Percentiles rank a stretch among this genome's conserved stretches.
Evolutionary conservation across 1,140 invertebrate species (phyloP).

Genomic region (Euschistus heros): DNA sequence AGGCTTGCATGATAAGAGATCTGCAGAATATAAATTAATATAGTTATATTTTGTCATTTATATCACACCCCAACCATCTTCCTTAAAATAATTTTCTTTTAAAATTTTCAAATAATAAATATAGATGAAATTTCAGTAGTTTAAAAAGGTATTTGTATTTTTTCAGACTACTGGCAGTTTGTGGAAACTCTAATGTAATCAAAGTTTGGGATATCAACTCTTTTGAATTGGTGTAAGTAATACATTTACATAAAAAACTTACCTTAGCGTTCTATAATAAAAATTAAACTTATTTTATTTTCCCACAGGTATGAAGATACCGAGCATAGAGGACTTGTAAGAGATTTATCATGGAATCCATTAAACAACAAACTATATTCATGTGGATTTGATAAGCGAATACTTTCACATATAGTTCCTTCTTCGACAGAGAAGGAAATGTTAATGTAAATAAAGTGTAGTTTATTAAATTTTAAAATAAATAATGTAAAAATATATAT

Average conservation of each 20-base stretch:
- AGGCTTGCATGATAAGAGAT: too few relatives aligned
- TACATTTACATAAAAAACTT: slow-evolving; percentile 1
- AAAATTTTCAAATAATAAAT: too few relatives aligned
- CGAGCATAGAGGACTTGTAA: slow-evolving; percentile 33
- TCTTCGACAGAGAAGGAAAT: neutral
- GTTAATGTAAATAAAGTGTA: too few relatives aligned
- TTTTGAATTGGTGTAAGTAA: slow-evolving; percentile 13
- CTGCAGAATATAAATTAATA: too few relatives aligned
- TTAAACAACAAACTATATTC: slow-evolving; percentile 6
- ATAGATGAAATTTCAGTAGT: neutral
- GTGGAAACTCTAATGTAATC: slow-evolving; percentile 26
- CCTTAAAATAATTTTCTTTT: too few relatives aligned
- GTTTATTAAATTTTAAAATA: too few relatives aligned
- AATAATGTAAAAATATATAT: too few relatives aligned
- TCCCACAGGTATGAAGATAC: slow-evolving; percentile 33
- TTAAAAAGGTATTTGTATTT: neutral
- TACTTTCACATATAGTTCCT: slow-evolving; percentile 11
- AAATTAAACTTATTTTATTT: slow-evolving; percentile 17
- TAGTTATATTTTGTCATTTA: too few relatives aligned
- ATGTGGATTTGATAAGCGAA: slow-evolving; percentile 19
- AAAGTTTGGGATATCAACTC: slow-evolving; percentile 27
- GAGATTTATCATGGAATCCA: slow-evolving; percentile 27
- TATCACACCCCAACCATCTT: too few relatives aligned
- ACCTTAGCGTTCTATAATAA: neutral
- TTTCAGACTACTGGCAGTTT: slow-evolving; percentile 27